These are phyloP conservation scores for Mallotus villosus DNA, from an alignment of 2,797 vertebrate species.

Conservation along the genomic window DNA sequence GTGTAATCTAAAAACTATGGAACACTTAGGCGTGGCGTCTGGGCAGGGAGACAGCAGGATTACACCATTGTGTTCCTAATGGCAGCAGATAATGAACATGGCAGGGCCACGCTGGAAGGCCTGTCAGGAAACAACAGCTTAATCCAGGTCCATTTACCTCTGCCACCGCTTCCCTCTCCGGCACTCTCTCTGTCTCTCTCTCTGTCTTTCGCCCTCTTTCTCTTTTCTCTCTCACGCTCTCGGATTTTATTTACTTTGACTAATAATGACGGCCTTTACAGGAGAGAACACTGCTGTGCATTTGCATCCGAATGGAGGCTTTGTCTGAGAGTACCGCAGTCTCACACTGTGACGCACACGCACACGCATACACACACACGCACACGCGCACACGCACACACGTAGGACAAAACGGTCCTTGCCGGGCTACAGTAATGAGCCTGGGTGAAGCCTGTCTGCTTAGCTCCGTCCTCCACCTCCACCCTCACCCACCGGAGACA, in stretches of 20 bases:
- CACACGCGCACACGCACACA: neutral
- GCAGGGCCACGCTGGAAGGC: conserved; percentile 40
- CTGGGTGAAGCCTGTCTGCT: neutral
- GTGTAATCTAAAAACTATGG: conserved; percentile 57
- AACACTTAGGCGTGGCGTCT: conserved; percentile 53
- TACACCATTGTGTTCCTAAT: conserved; percentile 65
- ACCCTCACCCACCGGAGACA: too few species aligned
- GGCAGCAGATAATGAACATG: conserved; percentile 61
- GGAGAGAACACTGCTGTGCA: conserved; percentile 23
- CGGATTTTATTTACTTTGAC: conserved; percentile 41
- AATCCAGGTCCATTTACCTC: conserved; percentile 58
- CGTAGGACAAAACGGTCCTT: too few species aligned
- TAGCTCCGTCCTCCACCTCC: too few species aligned
- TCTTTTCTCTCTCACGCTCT: neutral
- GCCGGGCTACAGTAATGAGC: neutral
- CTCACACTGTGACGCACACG: neutral
- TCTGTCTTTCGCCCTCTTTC: conserved; percentile 9
- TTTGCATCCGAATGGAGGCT: conserved; percentile 36
- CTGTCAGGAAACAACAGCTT: conserved; percentile 63
- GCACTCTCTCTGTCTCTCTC: conserved; percentile 29
- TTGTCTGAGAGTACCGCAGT: conserved; percentile 19
- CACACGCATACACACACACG: neutral
- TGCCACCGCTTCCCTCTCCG: conserved; percentile 24
- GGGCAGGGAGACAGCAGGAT: conserved; percentile 50
- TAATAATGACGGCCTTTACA: conserved; percentile 42